phyloP scores from a whole-genome alignment of 35 echinoderm and acorn worm species.

The Heliocidaris tuberculata region DNA sequence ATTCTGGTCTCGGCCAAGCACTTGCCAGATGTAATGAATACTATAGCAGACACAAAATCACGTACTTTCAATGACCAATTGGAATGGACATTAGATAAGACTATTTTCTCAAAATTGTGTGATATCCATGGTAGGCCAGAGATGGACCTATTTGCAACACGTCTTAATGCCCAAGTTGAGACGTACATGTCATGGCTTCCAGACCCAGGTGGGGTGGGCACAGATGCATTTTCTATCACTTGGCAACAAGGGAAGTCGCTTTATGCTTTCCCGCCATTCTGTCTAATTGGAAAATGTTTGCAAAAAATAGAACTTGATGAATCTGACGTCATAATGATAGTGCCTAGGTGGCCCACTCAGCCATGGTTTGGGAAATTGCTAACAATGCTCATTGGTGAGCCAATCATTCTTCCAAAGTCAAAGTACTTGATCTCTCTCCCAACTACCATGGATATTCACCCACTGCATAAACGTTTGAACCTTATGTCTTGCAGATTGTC shows the following conservation, averaged over 20 bases:
- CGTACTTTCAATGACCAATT: slow-evolving; percentile 63
- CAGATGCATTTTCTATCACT: slow-evolving; percentile 58
- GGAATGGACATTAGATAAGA: slow-evolving; percentile 79
- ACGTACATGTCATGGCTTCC: slow-evolving; percentile 80
- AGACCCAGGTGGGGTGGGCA: slow-evolving; percentile 51
- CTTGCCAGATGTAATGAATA: slow-evolving; percentile 59
- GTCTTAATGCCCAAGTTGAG: too few species aligned
- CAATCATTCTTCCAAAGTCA: slow-evolving; percentile 45
- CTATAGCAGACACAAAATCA: slow-evolving; percentile 59
- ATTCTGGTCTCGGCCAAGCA: slow-evolving; percentile 51
- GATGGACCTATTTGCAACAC: slow-evolving; percentile 74
- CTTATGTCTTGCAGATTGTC: too few species aligned
- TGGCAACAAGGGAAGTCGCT: slow-evolving; percentile 52
- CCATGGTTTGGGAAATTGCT: slow-evolving; percentile 62
- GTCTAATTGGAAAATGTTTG: slow-evolving; percentile 50
- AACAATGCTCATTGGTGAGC: slow-evolving; percentile 32
- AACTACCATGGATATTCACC: neutral
- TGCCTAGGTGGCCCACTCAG: slow-evolving; percentile 82
- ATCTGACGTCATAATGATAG: slow-evolving; percentile 56
- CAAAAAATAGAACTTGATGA: slow-evolving; percentile 53
- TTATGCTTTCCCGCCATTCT: slow-evolving; percentile 75
- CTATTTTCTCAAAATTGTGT: too few species aligned
- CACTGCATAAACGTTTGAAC: slow-evolving; percentile 29
- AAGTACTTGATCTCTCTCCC: slow-evolving; percentile 16
- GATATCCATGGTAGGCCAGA: slow-evolving; percentile 14